These are phyloP conservation scores for Ceuthmochares aereus DNA, from an alignment of 2,113 vertebrate genomes.

Conservation along the genomic window DNA sequence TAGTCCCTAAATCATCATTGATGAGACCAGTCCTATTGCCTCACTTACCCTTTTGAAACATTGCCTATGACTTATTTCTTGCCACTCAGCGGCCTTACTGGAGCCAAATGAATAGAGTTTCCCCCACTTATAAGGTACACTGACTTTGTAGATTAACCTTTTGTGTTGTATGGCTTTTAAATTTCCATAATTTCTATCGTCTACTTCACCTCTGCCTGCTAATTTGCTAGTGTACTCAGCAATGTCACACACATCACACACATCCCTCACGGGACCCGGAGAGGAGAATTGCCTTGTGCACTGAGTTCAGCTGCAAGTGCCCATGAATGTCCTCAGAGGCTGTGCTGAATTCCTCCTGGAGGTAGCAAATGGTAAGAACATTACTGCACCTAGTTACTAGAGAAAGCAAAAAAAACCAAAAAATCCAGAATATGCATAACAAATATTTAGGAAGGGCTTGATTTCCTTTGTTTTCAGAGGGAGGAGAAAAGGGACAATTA, in stretches of 20 bases:
- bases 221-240: background rate
- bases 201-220: background rate
- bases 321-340: background rate
- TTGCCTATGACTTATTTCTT: background rate
- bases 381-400: background rate
- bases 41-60: background rate
- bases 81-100: background rate
- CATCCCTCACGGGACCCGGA: rapidly evolving
- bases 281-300: background rate
- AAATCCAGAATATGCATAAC: background rate
- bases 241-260: background rate
- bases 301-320: background rate
- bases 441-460: background rate
- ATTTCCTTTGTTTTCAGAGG: background rate
- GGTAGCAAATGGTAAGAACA: background rate
- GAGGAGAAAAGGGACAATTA: background rate
- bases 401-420: background rate
- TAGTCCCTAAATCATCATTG: constrained; percentile 6
- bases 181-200: constrained; percentile 33
- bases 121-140: background rate
- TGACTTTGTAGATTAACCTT: constrained; percentile 43
- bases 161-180: background rate
- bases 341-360: background rate
- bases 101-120: background rate
- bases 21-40: background rate